Evolutionary conservation across 2,797 vertebrate genomes (phyloP).

Genomic region (Schizothorax lantsangensis): DNA sequence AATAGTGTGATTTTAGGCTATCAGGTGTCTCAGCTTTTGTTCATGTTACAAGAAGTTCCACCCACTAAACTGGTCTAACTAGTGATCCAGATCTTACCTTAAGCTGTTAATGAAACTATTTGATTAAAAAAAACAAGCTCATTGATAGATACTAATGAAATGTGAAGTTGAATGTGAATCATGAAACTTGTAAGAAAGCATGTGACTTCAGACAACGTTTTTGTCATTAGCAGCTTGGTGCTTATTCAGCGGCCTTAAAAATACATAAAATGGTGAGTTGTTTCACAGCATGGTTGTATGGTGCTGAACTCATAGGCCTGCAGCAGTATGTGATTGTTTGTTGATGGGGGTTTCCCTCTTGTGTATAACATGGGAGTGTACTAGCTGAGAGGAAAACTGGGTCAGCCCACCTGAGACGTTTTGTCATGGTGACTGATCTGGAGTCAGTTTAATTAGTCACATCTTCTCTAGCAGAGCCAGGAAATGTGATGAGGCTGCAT

Average conservation of each 20-base stretch:
- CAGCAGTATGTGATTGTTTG: constrained; percentile 24
- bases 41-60: neutral
- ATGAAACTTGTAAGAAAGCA: neutral
- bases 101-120: neutral
- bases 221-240: neutral
- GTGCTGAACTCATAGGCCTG: neutral
- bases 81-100: neutral
- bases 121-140: neutral
- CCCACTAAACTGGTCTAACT: constrained; percentile 2
- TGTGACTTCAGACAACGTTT: neutral
- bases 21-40: neutral
- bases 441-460: constrained; percentile 62
- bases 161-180: neutral
- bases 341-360: constrained; percentile 28
- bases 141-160: neutral
- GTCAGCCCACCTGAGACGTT: constrained; percentile 58
- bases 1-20: neutral
- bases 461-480: constrained; percentile 40
- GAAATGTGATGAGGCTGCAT: constrained; percentile 58
- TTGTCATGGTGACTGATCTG: constrained; percentile 61
- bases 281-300: neutral
- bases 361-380: constrained; percentile 30
- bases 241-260: neutral
- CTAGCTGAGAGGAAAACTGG: constrained; percentile 50
- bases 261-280: neutral